A percentile compares a stretch with the other conserved stretches of the same genome.
phyloP scores from a whole-genome alignment of 92 coral and sea anemone species.

The Muricea muricata region DNA sequence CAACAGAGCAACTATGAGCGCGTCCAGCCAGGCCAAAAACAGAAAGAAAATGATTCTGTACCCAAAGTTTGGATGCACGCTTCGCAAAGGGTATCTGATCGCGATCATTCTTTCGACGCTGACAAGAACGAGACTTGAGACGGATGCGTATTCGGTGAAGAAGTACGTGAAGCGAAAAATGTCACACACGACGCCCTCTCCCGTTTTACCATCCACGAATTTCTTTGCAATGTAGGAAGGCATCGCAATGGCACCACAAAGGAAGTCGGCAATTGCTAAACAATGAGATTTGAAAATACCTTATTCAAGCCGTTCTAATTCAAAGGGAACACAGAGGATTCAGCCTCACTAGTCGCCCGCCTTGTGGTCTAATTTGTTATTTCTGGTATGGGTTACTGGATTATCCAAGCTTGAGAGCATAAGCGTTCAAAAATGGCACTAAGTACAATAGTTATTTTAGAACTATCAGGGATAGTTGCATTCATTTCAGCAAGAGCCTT shows the following conservation, averaged over 20 bases:
- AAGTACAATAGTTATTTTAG: too few relatives aligned
- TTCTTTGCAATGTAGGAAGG: conserved; percentile 93
- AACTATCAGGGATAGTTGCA: too few relatives aligned
- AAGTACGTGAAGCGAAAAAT: conserved; percentile 89
- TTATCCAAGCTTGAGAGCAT: too few relatives aligned
- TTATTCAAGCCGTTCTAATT: too few relatives aligned
- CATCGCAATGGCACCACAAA: conserved; percentile 91
- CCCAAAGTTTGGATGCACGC: conserved; percentile 60
- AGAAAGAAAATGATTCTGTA: conserved; percentile 63
- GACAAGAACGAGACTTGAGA: conserved; percentile 79
- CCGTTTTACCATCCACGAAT: conserved; percentile 52
- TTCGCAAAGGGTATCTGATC: conserved; percentile 76
- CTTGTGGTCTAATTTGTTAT: too few relatives aligned
- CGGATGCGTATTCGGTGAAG: conserved; percentile 87
- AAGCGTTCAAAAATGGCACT: too few relatives aligned
- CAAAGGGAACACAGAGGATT: too few relatives aligned
- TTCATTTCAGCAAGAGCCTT: too few relatives aligned
- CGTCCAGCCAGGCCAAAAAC: conserved; percentile 78
- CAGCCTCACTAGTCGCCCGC: too few relatives aligned
- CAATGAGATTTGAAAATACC: conserved; percentile 32
- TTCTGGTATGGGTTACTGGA: too few relatives aligned
- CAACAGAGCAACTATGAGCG: conserved; percentile 71
- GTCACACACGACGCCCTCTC: conserved; percentile 77
- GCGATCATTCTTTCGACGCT: conserved; percentile 89
- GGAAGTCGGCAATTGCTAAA: conserved; percentile 90